phyloP scores from a whole-genome alignment of 2,113 vertebrate species.

The Stigmatopora nigra region DNA sequence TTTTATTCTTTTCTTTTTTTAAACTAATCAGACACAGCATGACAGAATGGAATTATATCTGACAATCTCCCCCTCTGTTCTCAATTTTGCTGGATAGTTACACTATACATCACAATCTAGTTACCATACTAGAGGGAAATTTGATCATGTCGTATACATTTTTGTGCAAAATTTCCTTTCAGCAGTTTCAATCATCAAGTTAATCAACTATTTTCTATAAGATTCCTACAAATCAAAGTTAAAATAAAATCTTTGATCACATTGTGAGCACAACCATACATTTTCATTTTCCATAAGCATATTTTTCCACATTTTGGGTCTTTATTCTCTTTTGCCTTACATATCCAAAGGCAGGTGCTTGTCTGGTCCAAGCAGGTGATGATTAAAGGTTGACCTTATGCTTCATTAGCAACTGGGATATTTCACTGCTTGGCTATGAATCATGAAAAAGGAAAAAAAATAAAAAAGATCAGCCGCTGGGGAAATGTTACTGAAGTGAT shows the following conservation, averaged over 20 bases:
- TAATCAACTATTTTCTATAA: background rate
- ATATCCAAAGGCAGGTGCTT: constrained; percentile 34
- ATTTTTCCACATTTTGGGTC: background rate
- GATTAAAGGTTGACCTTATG: constrained; percentile 68
- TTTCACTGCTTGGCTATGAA: constrained; percentile 60
- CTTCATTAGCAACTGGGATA: constrained; percentile 66
- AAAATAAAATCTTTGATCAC: background rate
- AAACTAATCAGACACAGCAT: too few relatives aligned
- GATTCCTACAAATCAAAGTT: background rate
- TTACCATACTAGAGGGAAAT: background rate
- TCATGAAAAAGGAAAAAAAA: constrained; percentile 36
- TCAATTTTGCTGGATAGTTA: background rate
- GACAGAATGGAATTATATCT: too few relatives aligned
- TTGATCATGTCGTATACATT: background rate
- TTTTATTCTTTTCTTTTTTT: too few relatives aligned
- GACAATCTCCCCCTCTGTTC: background rate
- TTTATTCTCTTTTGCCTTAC: background rate
- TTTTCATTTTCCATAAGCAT: background rate
- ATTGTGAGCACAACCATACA: background rate
- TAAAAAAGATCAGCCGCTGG: constrained; percentile 46
- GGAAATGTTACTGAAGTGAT: constrained; percentile 66
- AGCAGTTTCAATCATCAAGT: background rate
- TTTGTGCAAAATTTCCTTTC: background rate
- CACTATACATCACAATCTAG: background rate
- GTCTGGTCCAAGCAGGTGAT: constrained; percentile 55